A percentile compares a stretch with the other conserved stretches of the same genome.
These are phyloP conservation scores for Catalaphyllia jardinei DNA, from an alignment of 64 coral and sea anemone species.

Conservation along the genomic window DNA sequence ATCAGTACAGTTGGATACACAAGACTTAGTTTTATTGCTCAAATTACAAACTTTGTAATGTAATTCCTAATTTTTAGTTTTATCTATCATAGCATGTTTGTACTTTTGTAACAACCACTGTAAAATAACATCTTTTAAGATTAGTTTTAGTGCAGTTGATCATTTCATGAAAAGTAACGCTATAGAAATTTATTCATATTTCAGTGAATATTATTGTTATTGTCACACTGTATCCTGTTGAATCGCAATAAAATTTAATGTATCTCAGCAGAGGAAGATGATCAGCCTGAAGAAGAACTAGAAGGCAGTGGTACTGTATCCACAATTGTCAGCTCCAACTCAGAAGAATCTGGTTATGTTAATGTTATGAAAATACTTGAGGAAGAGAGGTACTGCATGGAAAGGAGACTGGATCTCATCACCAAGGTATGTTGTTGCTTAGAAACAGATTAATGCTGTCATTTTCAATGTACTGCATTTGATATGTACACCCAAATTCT, in stretches of 20 bases:
- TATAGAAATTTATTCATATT: background rate
- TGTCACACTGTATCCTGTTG: too few species aligned
- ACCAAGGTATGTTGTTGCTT: conserved; percentile 49
- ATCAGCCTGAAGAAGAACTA: conserved; percentile 37
- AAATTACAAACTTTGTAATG: too few species aligned
- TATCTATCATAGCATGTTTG: too few species aligned
- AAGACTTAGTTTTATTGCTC: too few species aligned
- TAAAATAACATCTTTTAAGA: too few species aligned
- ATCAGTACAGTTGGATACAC: too few species aligned
- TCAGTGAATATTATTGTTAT: background rate
- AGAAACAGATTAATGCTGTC: too few species aligned
- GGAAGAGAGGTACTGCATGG: conserved; percentile 89
- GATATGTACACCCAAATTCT: too few species aligned
- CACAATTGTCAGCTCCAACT: conserved; percentile 66
- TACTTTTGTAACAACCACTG: too few species aligned
- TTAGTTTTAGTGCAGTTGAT: too few species aligned
- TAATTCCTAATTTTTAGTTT: too few species aligned
- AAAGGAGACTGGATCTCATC: conserved; percentile 81
- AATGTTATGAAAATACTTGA: conserved; percentile 89
- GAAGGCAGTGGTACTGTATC: conserved; percentile 68
- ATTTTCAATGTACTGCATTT: too few species aligned
- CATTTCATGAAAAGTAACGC: background rate
- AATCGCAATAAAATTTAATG: background rate
- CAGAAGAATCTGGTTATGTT: conserved; percentile 68
- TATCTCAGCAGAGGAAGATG: background rate